Base-by-base conservation (phyloP, 2,888 invertebrate genomes). In the Dryomyza anilis region DNA sequence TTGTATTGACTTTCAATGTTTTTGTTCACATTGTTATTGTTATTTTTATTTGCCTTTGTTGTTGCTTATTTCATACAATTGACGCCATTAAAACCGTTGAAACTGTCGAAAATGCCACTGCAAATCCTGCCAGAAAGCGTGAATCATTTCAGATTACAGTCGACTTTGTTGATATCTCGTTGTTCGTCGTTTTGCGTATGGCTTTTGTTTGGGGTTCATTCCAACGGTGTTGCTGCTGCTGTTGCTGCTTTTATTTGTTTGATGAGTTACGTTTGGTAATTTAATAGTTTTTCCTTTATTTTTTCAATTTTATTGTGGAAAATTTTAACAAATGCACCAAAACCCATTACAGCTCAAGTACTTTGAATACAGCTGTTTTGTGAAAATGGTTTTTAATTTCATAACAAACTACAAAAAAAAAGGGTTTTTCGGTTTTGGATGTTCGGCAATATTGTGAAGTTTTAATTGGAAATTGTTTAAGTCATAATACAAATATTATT, bases 21-120 rank as follows among this genome's bases (percentile, higher is more conserved):
- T 21, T 56, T 56, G 53, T 30, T 16, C 7, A 27, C 29, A 0
- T 10, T 23, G 23, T 56, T n/a, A 30, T 39, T 39, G 30, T 7
- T 30, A 6, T n/a, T n/a, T n/a, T 19, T 7, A 25, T 56, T 56
- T 30, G 23, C 12, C 4, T 56, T 19, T 36, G 21, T 29, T 30
- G 45, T 25, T 10, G 59, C 21, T 46, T 16, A 16, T 46, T 58
- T 25, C 43, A 48, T 39, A 33, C 59, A 30, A 48, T 48, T 48
- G 50, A 50, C 39, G 50, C 60, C 60, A 16, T 27, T 50, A 50
- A 36, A 36, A 25, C 50, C 36, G 45, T 58, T 58, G 10, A 45
- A 60, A 36, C 50, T 60, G 60, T 39, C 60, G 60, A 60, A n/a
- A 60, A 52, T 60, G 52, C 50, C 52, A 60, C 60, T 60, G 25